A percentile compares a stretch with the other conserved stretches of the same genome.
These are phyloP conservation scores for Gibbula magus DNA, from an alignment of 2,888 invertebrate species.

Conservation along the genomic window DNA sequence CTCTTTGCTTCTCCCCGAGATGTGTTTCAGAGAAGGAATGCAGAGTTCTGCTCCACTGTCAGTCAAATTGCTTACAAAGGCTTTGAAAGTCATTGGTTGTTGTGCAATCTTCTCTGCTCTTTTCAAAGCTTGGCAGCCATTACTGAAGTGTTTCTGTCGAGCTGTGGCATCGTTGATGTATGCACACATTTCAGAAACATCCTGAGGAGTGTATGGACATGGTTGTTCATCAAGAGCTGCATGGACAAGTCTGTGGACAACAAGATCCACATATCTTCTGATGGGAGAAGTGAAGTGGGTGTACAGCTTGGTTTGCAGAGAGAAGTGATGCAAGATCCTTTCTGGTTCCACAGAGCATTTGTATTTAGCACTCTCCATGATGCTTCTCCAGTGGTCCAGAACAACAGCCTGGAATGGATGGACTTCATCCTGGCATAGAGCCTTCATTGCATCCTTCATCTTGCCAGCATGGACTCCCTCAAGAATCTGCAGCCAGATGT, in stretches of 20 bases:
- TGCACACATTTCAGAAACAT: slow-evolving; percentile 46
- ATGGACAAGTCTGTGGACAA: slow-evolving; percentile 51
- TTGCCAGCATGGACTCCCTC: slow-evolving; percentile 24
- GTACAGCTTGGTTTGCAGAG: slow-evolving; percentile 45
- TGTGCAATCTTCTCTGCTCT: slow-evolving; percentile 43
- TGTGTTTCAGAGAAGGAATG: slow-evolving; percentile 42
- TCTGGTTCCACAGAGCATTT: slow-evolving; percentile 32
- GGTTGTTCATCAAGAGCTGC: slow-evolving; percentile 33
- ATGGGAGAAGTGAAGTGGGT: slow-evolving; percentile 57
- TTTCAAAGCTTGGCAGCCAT: slow-evolving; percentile 41
- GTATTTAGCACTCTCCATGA: slow-evolving; percentile 48
- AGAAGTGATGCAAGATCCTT: slow-evolving; percentile 45
- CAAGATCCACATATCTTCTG: slow-evolving; percentile 49
- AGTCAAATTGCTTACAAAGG: slow-evolving; percentile 43
- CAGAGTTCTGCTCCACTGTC: slow-evolving; percentile 44
- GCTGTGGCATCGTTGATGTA: slow-evolving; percentile 46
- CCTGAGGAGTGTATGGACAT: slow-evolving; percentile 44
- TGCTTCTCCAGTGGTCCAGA: slow-evolving; percentile 41
- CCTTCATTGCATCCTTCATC: slow-evolving; percentile 24
- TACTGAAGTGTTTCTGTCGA: slow-evolving; percentile 47
- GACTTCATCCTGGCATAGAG: slow-evolving; percentile 41
- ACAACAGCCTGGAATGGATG: slow-evolving; percentile 47
- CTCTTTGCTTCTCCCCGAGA: slow-evolving; percentile 38
- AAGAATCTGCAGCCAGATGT: slow-evolving; percentile 39
- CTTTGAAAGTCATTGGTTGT: slow-evolving; percentile 39